Conservation (phyloP, 2,888 invertebrate genomes). For the Andrena minutula region DNA sequence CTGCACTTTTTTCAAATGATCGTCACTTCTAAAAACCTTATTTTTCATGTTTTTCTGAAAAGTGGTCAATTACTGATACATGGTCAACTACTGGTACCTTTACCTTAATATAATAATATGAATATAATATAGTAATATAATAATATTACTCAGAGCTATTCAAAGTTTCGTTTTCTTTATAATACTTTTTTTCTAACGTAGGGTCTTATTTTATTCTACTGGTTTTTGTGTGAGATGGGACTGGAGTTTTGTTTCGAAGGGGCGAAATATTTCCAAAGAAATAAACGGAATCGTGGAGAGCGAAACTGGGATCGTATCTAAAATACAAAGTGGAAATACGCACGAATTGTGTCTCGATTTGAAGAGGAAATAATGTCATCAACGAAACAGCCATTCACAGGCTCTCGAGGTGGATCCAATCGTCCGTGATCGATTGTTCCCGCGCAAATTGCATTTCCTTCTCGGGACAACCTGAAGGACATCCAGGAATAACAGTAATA, state of each 20-base stretch:
- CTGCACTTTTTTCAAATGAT: too few species aligned
- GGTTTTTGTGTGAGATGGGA: background rate
- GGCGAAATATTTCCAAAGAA: background rate
- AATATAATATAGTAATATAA: too few species aligned
- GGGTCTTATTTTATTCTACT: too few species aligned
- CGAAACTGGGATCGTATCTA: background rate
- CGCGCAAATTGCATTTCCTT: slow-evolving; percentile 52
- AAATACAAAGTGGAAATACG: slow-evolving; percentile 32
- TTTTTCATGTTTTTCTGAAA: too few species aligned
- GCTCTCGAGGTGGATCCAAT: slow-evolving; percentile 49
- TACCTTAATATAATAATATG: too few species aligned
- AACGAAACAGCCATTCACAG: slow-evolving; percentile 48
- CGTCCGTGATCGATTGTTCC: slow-evolving; percentile 59
- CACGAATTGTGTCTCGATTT: slow-evolving; percentile 49
- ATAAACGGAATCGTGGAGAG: background rate
- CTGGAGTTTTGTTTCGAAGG: background rate
- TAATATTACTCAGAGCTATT: too few species aligned
- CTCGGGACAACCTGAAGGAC: slow-evolving; percentile 46
- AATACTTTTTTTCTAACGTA: too few species aligned
- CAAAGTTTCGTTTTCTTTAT: too few species aligned
- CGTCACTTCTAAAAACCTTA: too few species aligned
- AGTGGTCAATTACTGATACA: too few species aligned
- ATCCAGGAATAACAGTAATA: slow-evolving; percentile 39
- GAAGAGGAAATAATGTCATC: slow-evolving; percentile 54
- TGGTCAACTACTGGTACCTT: too few species aligned